A percentile compares a stretch with the other conserved stretches of the same genome.
Conservation (phyloP, 2,113 vertebrate species). For the Rafetus swinhoei region DNA sequence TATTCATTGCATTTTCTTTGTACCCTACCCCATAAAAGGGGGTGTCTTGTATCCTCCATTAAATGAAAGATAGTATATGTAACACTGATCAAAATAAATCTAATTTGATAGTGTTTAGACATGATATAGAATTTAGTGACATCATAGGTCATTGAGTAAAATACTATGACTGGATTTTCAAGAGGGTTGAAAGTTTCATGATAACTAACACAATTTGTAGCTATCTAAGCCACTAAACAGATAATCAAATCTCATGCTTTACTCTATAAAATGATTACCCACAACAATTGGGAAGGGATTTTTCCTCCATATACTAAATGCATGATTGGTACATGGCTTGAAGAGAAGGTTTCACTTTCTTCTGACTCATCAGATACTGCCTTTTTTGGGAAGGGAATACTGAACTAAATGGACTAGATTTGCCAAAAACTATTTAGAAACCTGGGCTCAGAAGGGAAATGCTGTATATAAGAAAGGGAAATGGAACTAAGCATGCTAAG, state of each 20-base stretch:
- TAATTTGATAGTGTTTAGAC: background rate
- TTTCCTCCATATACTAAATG: slow-evolving; percentile 12
- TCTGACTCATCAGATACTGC: background rate
- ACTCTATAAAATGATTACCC: slow-evolving; percentile 29
- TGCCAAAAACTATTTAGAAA: slow-evolving; percentile 42
- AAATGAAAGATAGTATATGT: background rate
- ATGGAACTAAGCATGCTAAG: slow-evolving; percentile 24
- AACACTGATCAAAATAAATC: background rate
- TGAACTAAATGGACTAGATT: slow-evolving; percentile 37
- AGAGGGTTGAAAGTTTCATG: slow-evolving; percentile 36
- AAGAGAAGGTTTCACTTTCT: slow-evolving; percentile 6
- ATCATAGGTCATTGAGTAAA: slow-evolving; percentile 55
- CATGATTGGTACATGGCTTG: background rate
- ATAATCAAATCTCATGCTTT: slow-evolving; percentile 63
- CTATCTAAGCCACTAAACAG: slow-evolving; percentile 35
- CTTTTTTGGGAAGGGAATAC: slow-evolving; percentile 3
- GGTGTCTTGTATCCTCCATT: background rate
- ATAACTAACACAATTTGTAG: slow-evolving; percentile 44
- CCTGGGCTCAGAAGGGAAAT: slow-evolving; percentile 29
- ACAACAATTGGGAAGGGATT: slow-evolving; percentile 8
- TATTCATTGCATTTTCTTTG: background rate
- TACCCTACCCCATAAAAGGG: accelerated
- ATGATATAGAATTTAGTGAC: slow-evolving; percentile 16
- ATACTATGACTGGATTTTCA: slow-evolving; percentile 29
- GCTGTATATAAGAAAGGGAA: background rate